These are phyloP conservation scores for Ennomos erosarius DNA, from an alignment of 2,888 invertebrate genomes.

Conservation along the genomic window DNA sequence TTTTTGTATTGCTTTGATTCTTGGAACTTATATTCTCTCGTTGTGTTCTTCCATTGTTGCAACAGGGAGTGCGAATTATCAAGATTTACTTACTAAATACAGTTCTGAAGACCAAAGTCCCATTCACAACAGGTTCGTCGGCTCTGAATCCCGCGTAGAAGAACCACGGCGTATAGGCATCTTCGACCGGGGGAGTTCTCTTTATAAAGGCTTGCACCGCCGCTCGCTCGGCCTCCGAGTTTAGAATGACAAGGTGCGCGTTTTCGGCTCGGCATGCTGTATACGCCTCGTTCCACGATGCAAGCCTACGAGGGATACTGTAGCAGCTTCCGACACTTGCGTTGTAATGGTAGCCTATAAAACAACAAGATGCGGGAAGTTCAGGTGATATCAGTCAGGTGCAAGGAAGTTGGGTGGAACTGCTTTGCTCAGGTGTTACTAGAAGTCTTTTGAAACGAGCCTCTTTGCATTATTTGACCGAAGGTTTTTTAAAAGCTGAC, in stretches of 20 bases:
- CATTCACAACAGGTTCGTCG: constrained; percentile 40
- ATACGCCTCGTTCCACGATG: constrained; percentile 66
- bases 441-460: too few relatives aligned
- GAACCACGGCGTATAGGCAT: constrained; percentile 47
- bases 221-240: constrained; percentile 58
- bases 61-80: too few relatives aligned
- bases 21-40: too few relatives aligned
- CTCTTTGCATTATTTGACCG: too few relatives aligned
- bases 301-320: constrained; percentile 50
- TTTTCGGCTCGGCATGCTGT: constrained; percentile 60
- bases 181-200: constrained; percentile 19
- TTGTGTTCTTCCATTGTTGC: too few relatives aligned
- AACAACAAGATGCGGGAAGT: too few relatives aligned
- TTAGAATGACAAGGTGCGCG: constrained; percentile 62
- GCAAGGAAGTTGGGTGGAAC: too few relatives aligned
- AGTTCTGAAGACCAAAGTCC: constrained; percentile 60
- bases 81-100: constrained; percentile 61
- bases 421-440: too few relatives aligned
- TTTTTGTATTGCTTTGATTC: too few relatives aligned
- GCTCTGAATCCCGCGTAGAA: constrained; percentile 66
- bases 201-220: constrained; percentile 49
- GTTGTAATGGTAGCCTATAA: constrained; percentile 56
- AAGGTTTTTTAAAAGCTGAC: too few relatives aligned
- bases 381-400: too few relatives aligned
- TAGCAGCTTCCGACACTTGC: constrained; percentile 64